Evolutionary conservation across 2,888 invertebrate genomes (phyloP), one percentile per base, ranked within the genome.

Genomic region (Parnassius mnemosyne): DNA sequence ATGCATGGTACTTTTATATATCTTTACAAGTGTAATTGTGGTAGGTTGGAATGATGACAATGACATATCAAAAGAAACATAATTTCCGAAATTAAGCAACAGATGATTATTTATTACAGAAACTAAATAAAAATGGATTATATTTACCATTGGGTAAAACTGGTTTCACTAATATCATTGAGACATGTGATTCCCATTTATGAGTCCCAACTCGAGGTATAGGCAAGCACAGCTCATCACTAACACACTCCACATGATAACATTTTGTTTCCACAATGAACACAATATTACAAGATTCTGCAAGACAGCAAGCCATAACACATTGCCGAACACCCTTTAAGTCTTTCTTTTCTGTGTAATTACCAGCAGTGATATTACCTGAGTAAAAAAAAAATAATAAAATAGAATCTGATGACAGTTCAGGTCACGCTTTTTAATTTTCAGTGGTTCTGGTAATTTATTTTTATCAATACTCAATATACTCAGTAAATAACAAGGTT

Each of bases 151-250:
- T 93, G 12, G 92, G 84, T 25, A 93, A 80, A 0, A 94, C 93
- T 3, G 96, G 96, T 79, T 94, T 94, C 0, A 97, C 95, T 47
- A 96, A 83, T 52, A 96, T 94, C 95, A 97, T 95, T 62, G 93
- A 94, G 0, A 95, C 93, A 73, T 94, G 94, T 47, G 93, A 92
- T 10, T 92, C 90, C 69, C 93, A 88, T 68, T 94, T 94, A 10
- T 88, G 82, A 59, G 77, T 79, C 16, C 80, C 84, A 1, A 80
- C 68, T 52, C 94, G 92, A 53, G 93, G 89, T 16, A 94, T 89
- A 0, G 96, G 96, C 67, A 94, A 75, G 73, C 96, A 97, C 43
- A 94, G 84, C 74, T 95, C 94, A 75, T 95, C 94, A 71, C 92
- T 95, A 7, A 84, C 89, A 83, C 96, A 96, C 64, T 93, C 93